phyloP scores from a whole-genome alignment of 2,888 invertebrate genomes.

The Polydrusus pterygomalis region DNA sequence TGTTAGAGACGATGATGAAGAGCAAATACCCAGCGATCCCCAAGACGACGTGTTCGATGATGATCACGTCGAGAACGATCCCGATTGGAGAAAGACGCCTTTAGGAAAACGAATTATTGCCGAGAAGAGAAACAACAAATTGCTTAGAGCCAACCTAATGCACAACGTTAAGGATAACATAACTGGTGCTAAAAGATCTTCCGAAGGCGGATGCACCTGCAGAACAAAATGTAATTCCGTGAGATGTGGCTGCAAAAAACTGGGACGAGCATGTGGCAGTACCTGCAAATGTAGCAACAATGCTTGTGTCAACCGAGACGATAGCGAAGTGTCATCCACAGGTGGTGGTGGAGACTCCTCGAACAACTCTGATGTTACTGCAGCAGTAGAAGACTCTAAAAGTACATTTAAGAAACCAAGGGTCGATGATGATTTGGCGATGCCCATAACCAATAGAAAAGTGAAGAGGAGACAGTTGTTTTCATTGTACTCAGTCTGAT shows the following conservation, averaged over 20 bases:
- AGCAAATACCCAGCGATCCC: no score
- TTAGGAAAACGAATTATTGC: slow-evolving; percentile 71
- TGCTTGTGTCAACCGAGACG: slow-evolving; percentile 69
- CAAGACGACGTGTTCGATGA: slow-evolving; percentile 54
- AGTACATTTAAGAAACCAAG: slow-evolving; percentile 55
- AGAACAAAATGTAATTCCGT: slow-evolving; percentile 76
- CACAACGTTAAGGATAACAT: background rate
- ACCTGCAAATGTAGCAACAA: slow-evolving; percentile 75
- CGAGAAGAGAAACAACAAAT: slow-evolving; percentile 53
- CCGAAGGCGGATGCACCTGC: slow-evolving; percentile 78
- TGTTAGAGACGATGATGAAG: no score
- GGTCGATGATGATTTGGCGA: background rate
- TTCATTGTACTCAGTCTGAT: no score
- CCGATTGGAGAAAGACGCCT: slow-evolving; percentile 83
- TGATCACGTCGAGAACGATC: slow-evolving; percentile 75
- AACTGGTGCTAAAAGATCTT: slow-evolving; percentile 72
- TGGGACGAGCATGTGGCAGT: slow-evolving; percentile 70
- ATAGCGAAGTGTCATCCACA: slow-evolving; percentile 26
- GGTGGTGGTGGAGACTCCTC: slow-evolving; percentile 28
- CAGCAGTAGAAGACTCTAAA: slow-evolving; percentile 17
- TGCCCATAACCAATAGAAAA: background rate
- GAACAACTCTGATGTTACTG: background rate
- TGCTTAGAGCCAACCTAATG: slow-evolving; percentile 27
- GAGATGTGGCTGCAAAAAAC: slow-evolving; percentile 78
- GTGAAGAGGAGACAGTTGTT: slow-evolving; percentile 17